Conservation (phyloP, 2,113 vertebrate genomes). For the Mastomys natalensis region DNA sequence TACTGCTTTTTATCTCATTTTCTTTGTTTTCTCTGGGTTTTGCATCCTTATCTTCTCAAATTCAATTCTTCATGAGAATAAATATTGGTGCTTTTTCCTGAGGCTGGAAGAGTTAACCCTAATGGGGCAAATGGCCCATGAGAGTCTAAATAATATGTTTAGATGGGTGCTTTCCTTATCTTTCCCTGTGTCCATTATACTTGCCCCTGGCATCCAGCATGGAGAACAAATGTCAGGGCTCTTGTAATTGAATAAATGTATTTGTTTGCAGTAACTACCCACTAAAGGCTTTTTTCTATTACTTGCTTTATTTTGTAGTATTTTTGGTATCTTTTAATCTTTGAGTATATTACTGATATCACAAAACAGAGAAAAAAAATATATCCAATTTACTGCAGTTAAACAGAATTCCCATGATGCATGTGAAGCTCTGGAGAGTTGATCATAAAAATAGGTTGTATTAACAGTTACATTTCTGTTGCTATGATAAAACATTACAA, state of each 20-base stretch:
- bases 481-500: neutral
- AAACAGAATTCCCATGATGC: neutral
- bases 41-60: neutral
- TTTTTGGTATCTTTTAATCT: neutral
- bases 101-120: neutral
- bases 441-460: neutral
- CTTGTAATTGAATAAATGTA: neutral
- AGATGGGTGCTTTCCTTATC: neutral
- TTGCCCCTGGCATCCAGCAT: neutral
- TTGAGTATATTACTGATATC: neutral
- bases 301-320: neutral
- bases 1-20: neutral
- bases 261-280: neutral
- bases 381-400: neutral
- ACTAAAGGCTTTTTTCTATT: neutral
- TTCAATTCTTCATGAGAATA: neutral
- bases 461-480: neutral
- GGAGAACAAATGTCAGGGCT: neutral
- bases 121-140: neutral
- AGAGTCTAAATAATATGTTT: neutral
- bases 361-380: neutral
- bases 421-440: neutral
- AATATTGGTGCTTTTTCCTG: neutral
- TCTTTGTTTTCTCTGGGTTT: neutral
- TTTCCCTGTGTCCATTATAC: neutral